Conservation (phyloP, 2,797 vertebrate genomes). For the Nasua narica region DNA sequence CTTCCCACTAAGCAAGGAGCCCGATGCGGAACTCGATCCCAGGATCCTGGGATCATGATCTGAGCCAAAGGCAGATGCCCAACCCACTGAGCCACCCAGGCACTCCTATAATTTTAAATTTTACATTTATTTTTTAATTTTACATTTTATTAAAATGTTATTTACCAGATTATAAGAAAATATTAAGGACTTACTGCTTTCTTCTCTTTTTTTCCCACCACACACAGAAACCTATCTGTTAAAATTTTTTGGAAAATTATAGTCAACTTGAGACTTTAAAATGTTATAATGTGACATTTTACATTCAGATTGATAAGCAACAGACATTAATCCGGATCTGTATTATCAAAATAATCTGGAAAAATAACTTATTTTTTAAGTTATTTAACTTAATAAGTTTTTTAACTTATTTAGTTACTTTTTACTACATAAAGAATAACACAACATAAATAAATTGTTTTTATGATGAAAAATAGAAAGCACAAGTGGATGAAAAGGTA, state of each 20-base stretch:
- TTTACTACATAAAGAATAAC: neutral
- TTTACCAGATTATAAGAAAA: neutral
- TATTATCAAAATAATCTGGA: neutral
- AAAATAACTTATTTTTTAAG: neutral
- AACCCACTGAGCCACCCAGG: too few relatives aligned
- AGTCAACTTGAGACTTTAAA: neutral
- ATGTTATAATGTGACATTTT: constrained; percentile 16
- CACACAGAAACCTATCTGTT: neutral
- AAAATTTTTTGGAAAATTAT: neutral
- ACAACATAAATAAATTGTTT: neutral
- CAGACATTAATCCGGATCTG: neutral
- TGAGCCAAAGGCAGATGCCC: too few relatives aligned
- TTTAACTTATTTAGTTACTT: too few relatives aligned
- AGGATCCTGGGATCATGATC: too few relatives aligned
- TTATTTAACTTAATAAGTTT: too few relatives aligned
- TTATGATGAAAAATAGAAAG: neutral
- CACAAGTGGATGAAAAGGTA: neutral
- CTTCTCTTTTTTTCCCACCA: neutral
- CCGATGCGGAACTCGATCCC: too few relatives aligned
- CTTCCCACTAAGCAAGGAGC: too few relatives aligned
- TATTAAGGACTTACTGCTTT: neutral
- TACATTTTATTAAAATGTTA: neutral
- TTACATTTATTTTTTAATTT: neutral
- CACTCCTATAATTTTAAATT: too few relatives aligned
- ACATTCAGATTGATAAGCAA: neutral